Base-by-base conservation (phyloP, 2,888 invertebrate species). In the Ischnura elegans region DNA sequence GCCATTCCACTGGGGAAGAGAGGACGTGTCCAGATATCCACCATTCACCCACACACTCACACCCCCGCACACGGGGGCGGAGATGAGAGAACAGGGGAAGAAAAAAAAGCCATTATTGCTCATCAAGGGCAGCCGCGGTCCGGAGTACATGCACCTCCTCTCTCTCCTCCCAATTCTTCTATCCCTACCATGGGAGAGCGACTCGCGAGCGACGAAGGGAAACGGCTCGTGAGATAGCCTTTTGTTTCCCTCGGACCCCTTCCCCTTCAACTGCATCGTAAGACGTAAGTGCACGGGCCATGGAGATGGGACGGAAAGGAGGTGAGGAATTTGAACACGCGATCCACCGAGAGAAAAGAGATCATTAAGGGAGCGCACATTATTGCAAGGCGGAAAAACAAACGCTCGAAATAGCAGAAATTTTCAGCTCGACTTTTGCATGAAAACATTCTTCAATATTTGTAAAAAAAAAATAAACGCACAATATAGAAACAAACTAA, bases 171-270 rank as follows among this genome's bases (percentile, higher is more conserved):
- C 21, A 55, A 47, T n/a, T n/a, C n/a, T n/a, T n/a, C n/a, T n/a
- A n/a, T n/a, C n/a, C n/a, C n/a, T n/a, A n/a, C n/a, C n/a, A n/a
- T n/a, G n/a, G n/a, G n/a, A 51, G 51, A 51, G 19, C 2, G 51
- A 19, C 61, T 61, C 61, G 25, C 25, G n/a, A 36, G 76, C 76
- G 76, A 76, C 90, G 43, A 36, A 61, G 36, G 25, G 87, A 46
- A 46, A 87, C 51, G 43, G 25, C 16, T 8, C 6, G 16, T n/a
- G 61, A 90, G 90, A 90, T 61, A n/a, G 42, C n/a, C 90, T 90
- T 90, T 90, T 90, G 90, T 90, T 90, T 90, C 43, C 43, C 43
- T 43, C 90, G 10, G 13, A 76, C 1, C 76, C 76, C 36, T 76
- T 76, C 36, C 16, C n/a, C 76, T 10, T 76, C 76, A 8, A 36